Conservation (phyloP, 2,888 invertebrate species). For the Listrodromus nycthemerus region DNA sequence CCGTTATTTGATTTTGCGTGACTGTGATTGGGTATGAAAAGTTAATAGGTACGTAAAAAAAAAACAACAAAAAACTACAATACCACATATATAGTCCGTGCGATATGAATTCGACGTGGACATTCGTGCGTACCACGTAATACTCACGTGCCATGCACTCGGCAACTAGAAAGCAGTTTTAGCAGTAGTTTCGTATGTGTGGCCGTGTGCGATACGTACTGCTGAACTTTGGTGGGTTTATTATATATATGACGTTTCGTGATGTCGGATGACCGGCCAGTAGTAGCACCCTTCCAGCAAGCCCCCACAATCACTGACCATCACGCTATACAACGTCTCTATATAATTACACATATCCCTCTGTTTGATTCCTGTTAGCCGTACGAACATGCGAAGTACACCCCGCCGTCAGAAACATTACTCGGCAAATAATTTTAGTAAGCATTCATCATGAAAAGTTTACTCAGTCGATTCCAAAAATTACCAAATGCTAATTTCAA, state of each 20-base stretch:
- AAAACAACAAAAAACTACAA: constrained; percentile 2
- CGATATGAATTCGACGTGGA: constrained; percentile 35
- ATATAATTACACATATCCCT: constrained; percentile 72
- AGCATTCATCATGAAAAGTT: constrained; percentile 3
- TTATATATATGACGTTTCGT: constrained; percentile 16
- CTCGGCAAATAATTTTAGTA: constrained; percentile 10
- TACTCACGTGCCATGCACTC: constrained; percentile 23
- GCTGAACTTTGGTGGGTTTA: not conserved
- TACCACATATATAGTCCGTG: not conserved
- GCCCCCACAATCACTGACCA: constrained; percentile 69
- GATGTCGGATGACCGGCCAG: not conserved
- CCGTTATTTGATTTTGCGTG: constrained; percentile 80
- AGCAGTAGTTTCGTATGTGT: not conserved
- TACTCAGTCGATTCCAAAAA: not conserved
- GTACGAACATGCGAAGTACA: constrained; percentile 12
- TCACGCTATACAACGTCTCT: constrained; percentile 73
- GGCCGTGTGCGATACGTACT: not conserved
- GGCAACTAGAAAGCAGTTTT: constrained; percentile 17
- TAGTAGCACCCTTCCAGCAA: constrained; percentile 25
- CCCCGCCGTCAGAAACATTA: constrained; percentile 11
- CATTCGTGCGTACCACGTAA: constrained; percentile 28
- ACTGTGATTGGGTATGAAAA: constrained; percentile 73
- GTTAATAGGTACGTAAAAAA: constrained; percentile 41
- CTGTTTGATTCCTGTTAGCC: constrained; percentile 74
- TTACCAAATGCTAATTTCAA: not conserved